phyloP scores from a whole-genome alignment of 1,140 invertebrate species.

The Gryllus bimaculatus region DNA sequence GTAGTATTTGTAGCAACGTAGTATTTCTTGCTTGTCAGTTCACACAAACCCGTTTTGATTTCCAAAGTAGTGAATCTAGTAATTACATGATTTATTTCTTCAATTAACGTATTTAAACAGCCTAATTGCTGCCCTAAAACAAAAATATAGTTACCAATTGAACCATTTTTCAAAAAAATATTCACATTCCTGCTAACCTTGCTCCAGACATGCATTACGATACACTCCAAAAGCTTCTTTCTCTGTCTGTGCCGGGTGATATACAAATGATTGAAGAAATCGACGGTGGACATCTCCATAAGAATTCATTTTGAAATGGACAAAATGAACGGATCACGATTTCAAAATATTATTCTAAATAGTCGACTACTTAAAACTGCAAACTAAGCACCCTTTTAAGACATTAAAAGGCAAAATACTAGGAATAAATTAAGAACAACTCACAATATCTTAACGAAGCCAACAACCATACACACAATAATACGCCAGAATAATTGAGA shows the following conservation, averaged over 20 bases:
- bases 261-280: neutral
- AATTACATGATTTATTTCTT: neutral
- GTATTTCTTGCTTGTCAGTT: neutral
- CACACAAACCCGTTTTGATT: neutral
- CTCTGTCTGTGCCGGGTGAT: neutral
- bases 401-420: no score
- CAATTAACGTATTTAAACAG: neutral
- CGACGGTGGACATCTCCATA: conserved; percentile 6
- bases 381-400: no score
- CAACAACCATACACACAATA: no score
- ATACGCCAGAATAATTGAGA: no score
- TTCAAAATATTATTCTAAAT: no score
- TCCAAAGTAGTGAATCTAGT: neutral
- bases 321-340: no score
- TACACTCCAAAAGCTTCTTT: neutral
- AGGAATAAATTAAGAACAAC: no score
- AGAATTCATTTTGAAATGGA: neutral
- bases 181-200: neutral
- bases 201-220: neutral
- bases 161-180: neutral
- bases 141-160: neutral
- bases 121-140: neutral
- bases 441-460: no score
- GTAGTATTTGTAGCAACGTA: neutral
- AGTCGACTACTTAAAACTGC: no score